Base-by-base conservation (phyloP, 2,113 vertebrate species). In the Chlorodrepanis virens region DNA sequence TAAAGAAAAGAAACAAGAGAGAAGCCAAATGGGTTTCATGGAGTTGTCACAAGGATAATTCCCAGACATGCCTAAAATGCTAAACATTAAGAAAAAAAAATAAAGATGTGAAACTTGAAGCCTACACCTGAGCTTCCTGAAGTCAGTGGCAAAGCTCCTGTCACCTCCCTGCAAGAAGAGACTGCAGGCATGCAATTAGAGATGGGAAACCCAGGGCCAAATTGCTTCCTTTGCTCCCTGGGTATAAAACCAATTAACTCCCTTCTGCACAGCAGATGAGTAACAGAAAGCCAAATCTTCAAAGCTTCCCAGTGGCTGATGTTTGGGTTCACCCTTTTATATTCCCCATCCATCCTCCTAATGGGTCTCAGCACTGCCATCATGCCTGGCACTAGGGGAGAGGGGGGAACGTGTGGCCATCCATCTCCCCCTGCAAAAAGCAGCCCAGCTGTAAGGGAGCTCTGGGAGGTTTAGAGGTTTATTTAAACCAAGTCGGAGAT, bases 21-120 rank as follows among this genome's bases (percentile, higher is more conserved):
- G n/a, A 57, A 89, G 56, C 71, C 93, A 96, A 81, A 87, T 91
- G 86, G 84, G 83, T 88, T 90, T 83, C 40, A n/a, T 10, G 18
- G 74, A 81, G 57, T 56, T 72, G 63, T 63, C 78, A 75, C 52
- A 77, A 89, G 50, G 50, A 87, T 60, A 56, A 83, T 71, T 88
- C 44, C 27, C 68, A 94, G 76, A 79, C 69, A 89, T 87, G 92
- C 37, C 27, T 78, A 59, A 90, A 89, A 89, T 91, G 65, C 20
- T 68, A 92, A 94, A 81, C 85, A 93, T 87, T 92, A 90, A 78
- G 31, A 37, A 69, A 59, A 86, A 86, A 77, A 80, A 79, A 63
- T 9, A 56, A 81, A 71, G 2, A 44, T 4, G 12, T 37, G 65
- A 68, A 75, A 79, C 40, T 47, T 33, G 11, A 49, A 90, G 56